A percentile compares a stretch with the other conserved stretches of the same genome.
Evolutionary conservation across 2,113 vertebrate species (phyloP).

Genomic region (Ia io): DNA sequence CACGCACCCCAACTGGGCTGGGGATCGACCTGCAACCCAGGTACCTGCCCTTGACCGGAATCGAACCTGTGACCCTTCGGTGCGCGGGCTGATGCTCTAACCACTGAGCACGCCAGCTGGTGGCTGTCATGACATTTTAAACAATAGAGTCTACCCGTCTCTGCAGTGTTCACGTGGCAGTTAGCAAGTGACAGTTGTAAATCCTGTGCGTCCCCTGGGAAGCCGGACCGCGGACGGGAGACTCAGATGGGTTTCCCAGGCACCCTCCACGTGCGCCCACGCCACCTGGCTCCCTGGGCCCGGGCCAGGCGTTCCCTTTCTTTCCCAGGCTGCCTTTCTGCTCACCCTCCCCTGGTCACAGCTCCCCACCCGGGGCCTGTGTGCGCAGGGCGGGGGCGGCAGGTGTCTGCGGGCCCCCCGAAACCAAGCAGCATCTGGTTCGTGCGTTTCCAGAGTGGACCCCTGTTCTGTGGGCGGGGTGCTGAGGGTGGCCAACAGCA

Average conservation of each 20-base stretch:
- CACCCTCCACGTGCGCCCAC: rapidly evolving
- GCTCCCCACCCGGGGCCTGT: background rate
- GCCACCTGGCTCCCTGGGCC: rapidly evolving
- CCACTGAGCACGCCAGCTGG: no score
- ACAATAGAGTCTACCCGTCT: background rate
- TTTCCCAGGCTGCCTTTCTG: background rate
- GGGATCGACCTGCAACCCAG: no score
- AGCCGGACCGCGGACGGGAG: background rate
- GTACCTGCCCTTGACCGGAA: no score
- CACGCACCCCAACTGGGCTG: no score
- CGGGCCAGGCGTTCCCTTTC: background rate
- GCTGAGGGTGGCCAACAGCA: no score
- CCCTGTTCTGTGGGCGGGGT: no score
- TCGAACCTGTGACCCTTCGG: no score
- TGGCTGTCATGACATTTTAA: no score
- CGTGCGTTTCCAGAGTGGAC: background rate
- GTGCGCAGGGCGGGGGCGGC: rapidly evolving
- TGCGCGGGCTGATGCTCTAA: no score
- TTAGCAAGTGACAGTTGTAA: background rate
- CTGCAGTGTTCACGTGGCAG: background rate
- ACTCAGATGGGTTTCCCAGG: rapidly evolving
- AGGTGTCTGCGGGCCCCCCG: rapidly evolving
- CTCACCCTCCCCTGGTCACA: background rate
- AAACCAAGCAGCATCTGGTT: rapidly evolving
- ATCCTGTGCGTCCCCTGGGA: background rate